Conservation (phyloP, 2,113 vertebrate genomes). For the Scartelaos histophorus region DNA sequence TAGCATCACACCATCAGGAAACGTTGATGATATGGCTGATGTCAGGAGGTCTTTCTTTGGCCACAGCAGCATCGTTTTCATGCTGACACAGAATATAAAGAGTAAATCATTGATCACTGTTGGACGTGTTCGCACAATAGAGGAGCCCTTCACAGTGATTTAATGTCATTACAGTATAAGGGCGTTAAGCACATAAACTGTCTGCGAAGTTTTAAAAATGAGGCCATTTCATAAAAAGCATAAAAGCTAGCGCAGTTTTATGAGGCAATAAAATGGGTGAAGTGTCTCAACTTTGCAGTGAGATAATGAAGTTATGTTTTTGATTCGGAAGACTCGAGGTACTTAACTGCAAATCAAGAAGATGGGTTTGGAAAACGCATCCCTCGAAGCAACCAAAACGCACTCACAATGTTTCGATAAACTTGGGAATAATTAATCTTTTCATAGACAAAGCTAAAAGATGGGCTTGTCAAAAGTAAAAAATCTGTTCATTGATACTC, state of each 20-base stretch:
- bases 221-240: background rate
- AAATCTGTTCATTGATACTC: too few species aligned
- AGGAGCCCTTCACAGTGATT: conserved; percentile 5
- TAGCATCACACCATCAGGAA: too few species aligned
- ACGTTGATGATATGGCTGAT: too few species aligned
- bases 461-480: too few species aligned
- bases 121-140: conserved; percentile 15
- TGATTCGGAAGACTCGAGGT: background rate
- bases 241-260: background rate
- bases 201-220: background rate
- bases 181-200: background rate
- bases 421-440: background rate
- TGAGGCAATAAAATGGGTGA: background rate
- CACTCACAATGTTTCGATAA: background rate
- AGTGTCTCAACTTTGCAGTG: background rate
- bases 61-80: conserved; percentile 16
- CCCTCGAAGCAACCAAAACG: background rate
- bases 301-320: background rate
- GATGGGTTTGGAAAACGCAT: background rate
- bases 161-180: background rate
- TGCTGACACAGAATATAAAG: conserved; percentile 39
- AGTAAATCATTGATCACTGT: conserved; percentile 30
- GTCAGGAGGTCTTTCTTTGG: background rate
- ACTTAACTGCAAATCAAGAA: background rate
- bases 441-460: too few species aligned